phyloP scores from a whole-genome alignment of 2,888 invertebrate genomes.

The Sesamia inferens region DNA sequence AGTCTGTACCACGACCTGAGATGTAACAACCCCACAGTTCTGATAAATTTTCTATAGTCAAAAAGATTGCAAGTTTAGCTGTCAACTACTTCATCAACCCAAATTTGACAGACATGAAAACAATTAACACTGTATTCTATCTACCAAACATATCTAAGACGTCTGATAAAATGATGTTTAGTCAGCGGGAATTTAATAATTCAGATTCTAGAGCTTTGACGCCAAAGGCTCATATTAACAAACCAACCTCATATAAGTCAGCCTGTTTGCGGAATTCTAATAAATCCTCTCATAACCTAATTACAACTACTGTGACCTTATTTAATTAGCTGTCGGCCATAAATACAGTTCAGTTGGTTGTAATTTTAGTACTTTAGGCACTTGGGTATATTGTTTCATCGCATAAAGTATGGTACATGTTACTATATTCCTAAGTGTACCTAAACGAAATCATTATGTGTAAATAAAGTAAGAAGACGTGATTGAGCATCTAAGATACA shows the following conservation, averaged over 20 bases:
- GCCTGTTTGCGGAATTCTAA: constrained; percentile 20
- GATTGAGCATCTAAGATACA: neutral
- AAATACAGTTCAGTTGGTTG: constrained; percentile 46
- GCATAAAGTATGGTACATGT: too few relatives aligned
- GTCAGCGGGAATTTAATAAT: constrained; percentile 10
- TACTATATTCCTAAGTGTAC: too few relatives aligned
- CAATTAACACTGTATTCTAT: too few relatives aligned
- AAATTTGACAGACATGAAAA: constrained; percentile 14
- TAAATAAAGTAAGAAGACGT: neutral
- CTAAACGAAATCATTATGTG: neutral
- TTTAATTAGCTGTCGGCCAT: constrained; percentile 47
- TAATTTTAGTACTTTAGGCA: constrained; percentile 24
- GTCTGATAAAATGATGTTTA: neutral
- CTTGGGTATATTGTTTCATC: constrained; percentile 5
- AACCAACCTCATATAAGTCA: constrained; percentile 17
- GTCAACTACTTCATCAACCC: constrained; percentile 25
- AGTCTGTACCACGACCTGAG: neutral
- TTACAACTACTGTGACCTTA: constrained; percentile 49
- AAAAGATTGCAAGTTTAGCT: neutral
- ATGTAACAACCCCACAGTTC: neutral
- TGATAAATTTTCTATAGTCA: neutral
- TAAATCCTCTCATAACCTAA: constrained; percentile 50
- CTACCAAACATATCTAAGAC: neutral
- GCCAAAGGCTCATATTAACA: constrained; percentile 21
- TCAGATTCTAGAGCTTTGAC: constrained; percentile 1